Base-by-base conservation (phyloP, 2,797 vertebrate genomes). In the Chiloscyllium punctatum region DNA sequence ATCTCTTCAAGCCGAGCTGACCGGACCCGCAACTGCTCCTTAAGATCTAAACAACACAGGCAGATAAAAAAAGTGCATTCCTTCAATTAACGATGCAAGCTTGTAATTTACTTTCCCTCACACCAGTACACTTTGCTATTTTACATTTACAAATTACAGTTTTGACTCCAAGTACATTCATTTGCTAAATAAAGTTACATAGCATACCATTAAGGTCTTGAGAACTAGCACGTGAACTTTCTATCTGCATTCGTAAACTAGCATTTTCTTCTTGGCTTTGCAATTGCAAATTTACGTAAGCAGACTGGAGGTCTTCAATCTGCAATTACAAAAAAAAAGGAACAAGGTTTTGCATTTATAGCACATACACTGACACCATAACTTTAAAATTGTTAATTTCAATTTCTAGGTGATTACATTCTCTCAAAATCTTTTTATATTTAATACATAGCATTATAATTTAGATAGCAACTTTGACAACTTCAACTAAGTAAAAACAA, bases 211-310 rank as follows among this genome's bases (percentile, higher is more conserved):
- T 87, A 94, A 69, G 94, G 95, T 92, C 95, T 66, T 96, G 97
- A 88, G 96, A 96, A 96, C 42, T 57, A 3, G 62, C 30, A 84
- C 96, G 95, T 42, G 96, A 95, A 86, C 95, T 96, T 68, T 96
- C 96, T 72, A 96, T 96, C 96, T 97, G 97, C 51, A 95, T 94
- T 66, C 96, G 97, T 84, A 97, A 95, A 94, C 90, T 96, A 30
- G 95, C 95, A 94, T 96, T 96, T 96, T 98, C 96, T 72, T 96
- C 97, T 94, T 97, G 97, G 88, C 97, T 98, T 95, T 95, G 96
- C 95, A 96, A 96, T 96, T 97, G 97, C 96, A 97, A 96, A 87
- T 97, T 97, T 94, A 97, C 96, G 74, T 96, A 96, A 0, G 96
- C 96, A 0, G 5, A 74, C 94, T 97, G 97, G 1, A 97, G 96